Evolutionary conservation across 1,140 invertebrate genomes (phyloP).

Genomic region (Streblospio benedicti): DNA sequence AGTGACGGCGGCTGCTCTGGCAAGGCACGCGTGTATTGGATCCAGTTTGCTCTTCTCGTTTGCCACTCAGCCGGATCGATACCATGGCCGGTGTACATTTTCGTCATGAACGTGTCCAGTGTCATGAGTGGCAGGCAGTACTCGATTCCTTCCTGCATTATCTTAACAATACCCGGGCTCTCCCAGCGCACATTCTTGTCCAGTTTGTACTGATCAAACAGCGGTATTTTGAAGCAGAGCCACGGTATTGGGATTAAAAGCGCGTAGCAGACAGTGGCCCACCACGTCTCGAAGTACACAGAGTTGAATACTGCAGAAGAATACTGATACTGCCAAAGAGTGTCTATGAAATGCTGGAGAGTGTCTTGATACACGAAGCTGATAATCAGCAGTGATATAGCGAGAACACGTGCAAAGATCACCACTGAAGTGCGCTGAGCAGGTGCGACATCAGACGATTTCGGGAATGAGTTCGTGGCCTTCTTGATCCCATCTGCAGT

Average conservation of each 20-base stretch:
- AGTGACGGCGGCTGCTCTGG: constrained; percentile 26
- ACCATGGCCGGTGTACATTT: constrained; percentile 26
- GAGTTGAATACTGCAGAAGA: constrained; percentile 24
- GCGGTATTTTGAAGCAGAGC: constrained; percentile 12
- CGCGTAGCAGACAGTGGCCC: constrained; percentile 26
- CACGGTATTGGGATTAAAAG: constrained; percentile 21
- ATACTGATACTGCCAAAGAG: constrained; percentile 14
- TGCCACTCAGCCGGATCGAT: constrained; percentile 21
- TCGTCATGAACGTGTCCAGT: constrained; percentile 33
- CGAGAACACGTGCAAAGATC: too few species aligned
- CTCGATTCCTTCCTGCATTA: constrained; percentile 19
- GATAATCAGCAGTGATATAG: too few species aligned
- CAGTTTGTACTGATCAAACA: constrained; percentile 29
- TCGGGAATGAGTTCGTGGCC: too few species aligned
- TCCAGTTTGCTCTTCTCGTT: constrained; percentile 19
- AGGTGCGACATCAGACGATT: too few species aligned
- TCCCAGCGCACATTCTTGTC: constrained; percentile 22
- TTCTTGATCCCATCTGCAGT: too few species aligned
- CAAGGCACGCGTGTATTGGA: constrained; percentile 31
- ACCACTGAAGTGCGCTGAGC: too few species aligned
- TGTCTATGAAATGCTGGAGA: constrained; percentile 19
- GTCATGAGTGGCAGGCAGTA: constrained; percentile 30
- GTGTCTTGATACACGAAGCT: background rate
- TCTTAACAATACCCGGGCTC: constrained; percentile 12
- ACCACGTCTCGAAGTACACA: constrained; percentile 36